Conservation (phyloP, 1,140 invertebrate species). For the Leptoteleia sp. region DNA sequence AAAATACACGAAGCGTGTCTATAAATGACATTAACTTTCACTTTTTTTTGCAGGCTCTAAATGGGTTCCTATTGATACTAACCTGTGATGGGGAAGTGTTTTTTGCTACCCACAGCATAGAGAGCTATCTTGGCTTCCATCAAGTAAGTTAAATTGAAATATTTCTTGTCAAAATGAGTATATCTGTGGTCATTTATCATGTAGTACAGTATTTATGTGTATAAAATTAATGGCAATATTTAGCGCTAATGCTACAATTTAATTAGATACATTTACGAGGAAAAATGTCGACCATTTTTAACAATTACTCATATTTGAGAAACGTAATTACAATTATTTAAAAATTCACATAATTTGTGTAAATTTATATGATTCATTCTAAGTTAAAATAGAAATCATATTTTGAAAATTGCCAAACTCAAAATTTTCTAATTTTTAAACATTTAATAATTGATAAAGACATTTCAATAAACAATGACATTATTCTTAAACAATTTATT, state of each 20-base stretch:
- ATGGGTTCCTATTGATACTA: constrained; percentile 98
- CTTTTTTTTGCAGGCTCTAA: constrained; percentile 94
- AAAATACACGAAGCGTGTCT: constrained; percentile 19
- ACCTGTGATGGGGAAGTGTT: constrained; percentile 99
- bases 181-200: constrained; percentile 56
- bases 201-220: constrained; percentile 24
- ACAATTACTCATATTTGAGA: no score
- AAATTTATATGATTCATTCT: no score
- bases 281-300: no score
- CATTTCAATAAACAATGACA: no score
- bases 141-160: constrained; percentile 87
- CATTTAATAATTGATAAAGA: no score
- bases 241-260: constrained; percentile 29
- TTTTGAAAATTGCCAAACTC: no score
- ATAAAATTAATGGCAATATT: constrained; percentile 50
- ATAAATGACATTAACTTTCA: constrained; percentile 82
- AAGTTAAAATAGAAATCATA: no score
- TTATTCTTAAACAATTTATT: no score
- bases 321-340: no score
- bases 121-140: constrained; percentile 99
- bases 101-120: constrained; percentile 99
- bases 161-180: constrained; percentile 57
- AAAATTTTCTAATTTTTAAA: no score
- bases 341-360: no score
- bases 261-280: constrained; percentile 15